phyloP scores from a whole-genome alignment of 2,888 invertebrate species.

The Amblyteles armatorius region DNA sequence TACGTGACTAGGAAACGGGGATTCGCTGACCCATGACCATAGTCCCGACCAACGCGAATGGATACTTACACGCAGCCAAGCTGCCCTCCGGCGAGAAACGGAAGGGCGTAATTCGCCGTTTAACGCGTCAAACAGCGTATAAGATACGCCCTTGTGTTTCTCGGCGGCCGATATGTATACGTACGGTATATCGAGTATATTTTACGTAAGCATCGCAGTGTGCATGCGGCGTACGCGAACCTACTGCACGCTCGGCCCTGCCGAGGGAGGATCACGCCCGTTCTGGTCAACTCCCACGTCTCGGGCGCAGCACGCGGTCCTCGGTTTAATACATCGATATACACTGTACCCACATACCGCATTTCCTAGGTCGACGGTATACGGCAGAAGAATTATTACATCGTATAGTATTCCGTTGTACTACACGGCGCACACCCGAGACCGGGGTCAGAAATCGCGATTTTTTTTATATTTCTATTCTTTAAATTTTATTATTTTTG shows the following conservation, averaged over 20 bases:
- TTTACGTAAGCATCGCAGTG: conserved; percentile 31
- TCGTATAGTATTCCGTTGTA: conserved; percentile 13
- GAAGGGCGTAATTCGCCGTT: not conserved
- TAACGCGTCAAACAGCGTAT: not conserved
- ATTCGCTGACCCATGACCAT: conserved; percentile 83
- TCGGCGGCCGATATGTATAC: conserved; percentile 3
- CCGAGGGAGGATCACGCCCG: conserved; percentile 75
- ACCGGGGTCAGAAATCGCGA: conserved; percentile 15
- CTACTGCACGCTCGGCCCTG: conserved; percentile 52
- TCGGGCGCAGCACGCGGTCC: conserved; percentile 66
- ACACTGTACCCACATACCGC: conserved; percentile 18
- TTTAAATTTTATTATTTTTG: not conserved
- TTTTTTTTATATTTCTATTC: not conserved
- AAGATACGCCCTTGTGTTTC: not conserved
- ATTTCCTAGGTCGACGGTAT: conserved; percentile 17
- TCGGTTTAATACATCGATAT: conserved; percentile 41
- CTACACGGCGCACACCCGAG: conserved; percentile 8
- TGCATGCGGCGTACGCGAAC: conserved; percentile 27
- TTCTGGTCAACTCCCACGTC: conserved; percentile 78
- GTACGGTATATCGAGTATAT: conserved; percentile 26
- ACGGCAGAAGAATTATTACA: conserved; percentile 44
- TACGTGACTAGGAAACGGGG: conserved; percentile 82
- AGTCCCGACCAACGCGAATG: conserved; percentile 66
- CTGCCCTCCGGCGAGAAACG: not conserved
- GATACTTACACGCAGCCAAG: conserved; percentile 25